Evolutionary conservation across 2,888 invertebrate genomes (phyloP).

Genomic region (Polyommatus iphigenia): DNA sequence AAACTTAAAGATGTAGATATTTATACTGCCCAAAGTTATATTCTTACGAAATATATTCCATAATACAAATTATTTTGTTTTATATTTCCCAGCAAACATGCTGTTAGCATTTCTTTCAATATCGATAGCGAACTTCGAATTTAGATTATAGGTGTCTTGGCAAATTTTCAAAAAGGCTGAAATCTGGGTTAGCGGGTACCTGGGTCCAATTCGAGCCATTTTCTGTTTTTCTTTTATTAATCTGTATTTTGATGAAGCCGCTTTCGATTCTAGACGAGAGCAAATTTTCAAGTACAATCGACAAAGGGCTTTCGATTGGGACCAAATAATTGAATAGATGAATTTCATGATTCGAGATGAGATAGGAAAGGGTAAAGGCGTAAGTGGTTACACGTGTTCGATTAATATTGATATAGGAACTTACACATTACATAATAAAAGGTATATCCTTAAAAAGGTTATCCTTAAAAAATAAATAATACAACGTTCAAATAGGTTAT

Average conservation of each 20-base stretch:
- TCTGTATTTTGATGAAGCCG: conserved; percentile 3
- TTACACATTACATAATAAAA: background rate
- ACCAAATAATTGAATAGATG: conserved; percentile 8
- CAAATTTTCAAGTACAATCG: background rate
- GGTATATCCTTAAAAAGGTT: no score
- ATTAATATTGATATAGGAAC: background rate
- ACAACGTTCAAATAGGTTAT: no score
- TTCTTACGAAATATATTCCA: background rate
- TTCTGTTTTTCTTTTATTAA: background rate
- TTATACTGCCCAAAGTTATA: no score
- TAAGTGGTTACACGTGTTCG: conserved; percentile 12
- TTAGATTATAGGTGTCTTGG: conserved; percentile 17
- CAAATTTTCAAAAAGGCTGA: conserved; percentile 12
- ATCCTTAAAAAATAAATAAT: no score
- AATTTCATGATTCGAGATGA: background rate
- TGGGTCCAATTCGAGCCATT: background rate
- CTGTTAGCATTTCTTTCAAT: conserved; percentile 3
- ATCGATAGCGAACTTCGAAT: conserved; percentile 7
- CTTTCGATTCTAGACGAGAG: background rate
- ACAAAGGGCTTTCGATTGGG: background rate
- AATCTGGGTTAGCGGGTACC: background rate
- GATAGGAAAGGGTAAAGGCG: background rate
- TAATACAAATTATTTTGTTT: background rate
- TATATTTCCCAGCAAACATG: background rate
- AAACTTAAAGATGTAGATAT: background rate